A percentile compares a stretch with the other conserved stretches of the same genome.
phyloP scores from a whole-genome alignment of 2,797 vertebrate genomes.

The Morelia viridis region DNA sequence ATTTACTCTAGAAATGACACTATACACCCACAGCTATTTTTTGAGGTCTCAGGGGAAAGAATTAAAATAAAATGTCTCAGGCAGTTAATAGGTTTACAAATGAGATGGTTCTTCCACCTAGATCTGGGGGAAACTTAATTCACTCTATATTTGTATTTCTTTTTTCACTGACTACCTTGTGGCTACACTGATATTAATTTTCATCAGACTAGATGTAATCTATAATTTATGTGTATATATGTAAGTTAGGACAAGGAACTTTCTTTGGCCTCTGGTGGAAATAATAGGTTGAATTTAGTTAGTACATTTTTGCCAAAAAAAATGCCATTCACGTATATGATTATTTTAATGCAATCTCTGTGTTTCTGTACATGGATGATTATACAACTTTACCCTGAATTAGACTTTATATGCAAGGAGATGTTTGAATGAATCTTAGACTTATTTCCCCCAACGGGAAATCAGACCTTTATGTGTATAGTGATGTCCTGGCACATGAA shows the following conservation, averaged over 20 bases:
- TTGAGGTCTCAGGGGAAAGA: conserved; percentile 73
- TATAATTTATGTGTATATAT: neutral
- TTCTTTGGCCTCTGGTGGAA: conserved; percentile 7
- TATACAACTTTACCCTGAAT: neutral
- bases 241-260: conserved; percentile 15
- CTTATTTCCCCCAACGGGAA: neutral
- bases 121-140: neutral
- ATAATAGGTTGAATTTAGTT: conserved; percentile 14
- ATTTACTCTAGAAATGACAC: conserved; percentile 79
- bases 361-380: neutral
- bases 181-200: neutral
- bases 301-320: conserved; percentile 16
- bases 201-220: neutral
- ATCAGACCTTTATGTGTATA: neutral
- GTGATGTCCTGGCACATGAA: neutral
- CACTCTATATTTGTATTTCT: neutral
- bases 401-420: neutral
- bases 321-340: neutral
- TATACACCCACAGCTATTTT: conserved; percentile 75
- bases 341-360: neutral
- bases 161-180: neutral
- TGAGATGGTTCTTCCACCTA: conserved; percentile 36
- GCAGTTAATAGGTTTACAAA: conserved; percentile 61
- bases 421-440: neutral
- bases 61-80: conserved; percentile 67